These are phyloP conservation scores for Gastracanthus pulcherrimus DNA, from an alignment of 2,888 invertebrate genomes.

Conservation along the genomic window DNA sequence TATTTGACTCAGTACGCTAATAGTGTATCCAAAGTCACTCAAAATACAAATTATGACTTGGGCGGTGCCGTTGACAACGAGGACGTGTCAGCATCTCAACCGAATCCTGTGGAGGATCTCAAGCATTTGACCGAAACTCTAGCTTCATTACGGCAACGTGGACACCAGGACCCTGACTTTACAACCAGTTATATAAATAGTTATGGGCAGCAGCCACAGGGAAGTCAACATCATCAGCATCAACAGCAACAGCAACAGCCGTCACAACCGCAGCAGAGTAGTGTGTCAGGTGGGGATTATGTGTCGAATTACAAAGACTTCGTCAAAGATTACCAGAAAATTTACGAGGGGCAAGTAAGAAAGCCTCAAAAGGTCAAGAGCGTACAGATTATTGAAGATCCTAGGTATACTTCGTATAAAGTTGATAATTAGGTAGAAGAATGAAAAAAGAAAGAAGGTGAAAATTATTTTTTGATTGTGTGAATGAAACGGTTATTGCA, in stretches of 20 bases:
- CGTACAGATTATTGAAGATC: slow-evolving; percentile 73
- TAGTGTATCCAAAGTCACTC: slow-evolving; percentile 65
- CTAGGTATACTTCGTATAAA: slow-evolving; percentile 63
- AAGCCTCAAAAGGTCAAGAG: slow-evolving; percentile 70
- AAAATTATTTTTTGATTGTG: neutral
- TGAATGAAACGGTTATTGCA: neutral
- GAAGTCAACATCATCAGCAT: neutral
- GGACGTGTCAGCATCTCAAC: neutral
- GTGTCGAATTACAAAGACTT: slow-evolving; percentile 10
- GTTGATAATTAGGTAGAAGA: slow-evolving; percentile 55
- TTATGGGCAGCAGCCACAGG: neutral
- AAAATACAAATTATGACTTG: slow-evolving; percentile 64
- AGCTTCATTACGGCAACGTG: slow-evolving; percentile 47
- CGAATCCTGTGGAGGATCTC: slow-evolving; percentile 68
- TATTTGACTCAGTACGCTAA: slow-evolving; percentile 73
- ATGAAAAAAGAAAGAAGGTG: neutral
- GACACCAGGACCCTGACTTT: slow-evolving; percentile 42
- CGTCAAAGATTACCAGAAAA: slow-evolving; percentile 38
- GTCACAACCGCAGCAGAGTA: neutral
- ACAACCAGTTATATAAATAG: slow-evolving; percentile 3
- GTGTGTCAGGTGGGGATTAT: slow-evolving; percentile 1
- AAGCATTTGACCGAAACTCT: slow-evolving; percentile 68
- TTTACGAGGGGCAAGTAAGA: slow-evolving; percentile 32
- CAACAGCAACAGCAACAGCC: neutral
- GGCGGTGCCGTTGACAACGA: slow-evolving; percentile 48